These are phyloP conservation scores for Lacerta viridis DNA, from an alignment of 2,797 vertebrate genomes.

Conservation along the genomic window DNA sequence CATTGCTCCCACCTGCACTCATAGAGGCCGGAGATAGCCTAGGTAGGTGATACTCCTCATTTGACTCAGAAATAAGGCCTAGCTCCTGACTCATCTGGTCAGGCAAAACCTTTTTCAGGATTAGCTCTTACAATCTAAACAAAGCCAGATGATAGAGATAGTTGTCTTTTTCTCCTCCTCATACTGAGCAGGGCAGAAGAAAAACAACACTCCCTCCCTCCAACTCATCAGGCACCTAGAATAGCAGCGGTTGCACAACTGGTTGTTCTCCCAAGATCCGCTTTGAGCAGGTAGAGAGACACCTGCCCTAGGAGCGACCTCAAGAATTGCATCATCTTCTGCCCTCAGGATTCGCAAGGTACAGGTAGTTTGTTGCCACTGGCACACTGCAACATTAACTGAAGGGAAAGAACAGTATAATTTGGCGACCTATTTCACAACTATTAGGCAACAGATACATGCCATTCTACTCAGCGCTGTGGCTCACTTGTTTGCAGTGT, in stretches of 20 bases:
- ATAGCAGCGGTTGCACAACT: slow-evolving; percentile 28
- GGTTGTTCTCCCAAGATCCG: neutral
- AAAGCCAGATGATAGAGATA: neutral
- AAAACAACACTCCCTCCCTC: neutral
- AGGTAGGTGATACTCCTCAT: neutral
- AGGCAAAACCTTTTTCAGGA: neutral
- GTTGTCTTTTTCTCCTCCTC: neutral
- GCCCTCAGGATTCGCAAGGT: neutral
- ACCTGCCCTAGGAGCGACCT: slow-evolving; percentile 9
- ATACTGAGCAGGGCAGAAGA: neutral
- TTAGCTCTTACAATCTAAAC: neutral
- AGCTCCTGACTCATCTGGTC: slow-evolving; percentile 16
- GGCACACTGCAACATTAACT: neutral
- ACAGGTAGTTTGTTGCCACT: neutral
- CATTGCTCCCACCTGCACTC: slow-evolving; percentile 19
- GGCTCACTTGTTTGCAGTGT: neutral
- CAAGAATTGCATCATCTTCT: neutral
- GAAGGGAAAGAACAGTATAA: neutral
- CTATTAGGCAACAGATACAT: neutral
- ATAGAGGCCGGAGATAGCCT: neutral
- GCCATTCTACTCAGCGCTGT: neutral
- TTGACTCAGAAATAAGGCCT: slow-evolving; percentile 1
- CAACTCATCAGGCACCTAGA: neutral
- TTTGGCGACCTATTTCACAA: neutral
- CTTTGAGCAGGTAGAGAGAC: neutral